Base-by-base conservation (phyloP, 2,888 invertebrate species). In the Chironomus tentans region DNA sequence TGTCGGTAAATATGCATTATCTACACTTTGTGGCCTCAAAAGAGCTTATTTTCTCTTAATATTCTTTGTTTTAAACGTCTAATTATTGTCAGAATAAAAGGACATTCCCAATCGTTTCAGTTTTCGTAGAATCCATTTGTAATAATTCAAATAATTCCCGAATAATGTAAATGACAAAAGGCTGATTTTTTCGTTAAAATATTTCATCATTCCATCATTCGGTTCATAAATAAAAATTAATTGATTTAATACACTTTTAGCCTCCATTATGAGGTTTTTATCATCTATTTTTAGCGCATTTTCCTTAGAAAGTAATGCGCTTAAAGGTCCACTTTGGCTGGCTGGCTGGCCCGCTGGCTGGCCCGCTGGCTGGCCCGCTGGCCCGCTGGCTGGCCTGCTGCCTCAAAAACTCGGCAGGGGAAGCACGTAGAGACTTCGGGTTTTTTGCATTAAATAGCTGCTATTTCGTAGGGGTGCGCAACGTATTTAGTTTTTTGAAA, bases 91-190 rank as follows among this genome's bases (percentile, higher is more conserved):
- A 47, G 38, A 38, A 38, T 38, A 38, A 38, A 21, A 24, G 70
- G 48, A 70, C 70, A 47, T 70, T 48, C 22, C n/a, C 69, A 69
- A 15, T 56, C 15, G 46, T 48, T 15, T 21, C 47, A 48, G 18
- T 65, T 65, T 70, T 70, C 70, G 70, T 70, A 70, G 70, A 70
- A 70, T 70, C 70, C 70, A 70, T 47, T 70, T 46, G 47, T 46
- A 69, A 28, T n/a, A 0, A 28, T 21, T 69, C 46, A 38, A 4
- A 46, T 46, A n/a, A 46, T 21, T 69, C 18, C 4, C 28, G 15
- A 28, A 38, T 68, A 38, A 68, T 22, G 21, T 10, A 38, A 47
- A 47, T 47, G 47, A 46, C n/a, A 46, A 70, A 70, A 46, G 70
- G 70, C 70, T 70, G 70, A 70, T 21, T 70, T n/a, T n/a, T 47